Base-by-base conservation (phyloP, 2,888 invertebrate genomes). In the Hermodice carunculata region DNA sequence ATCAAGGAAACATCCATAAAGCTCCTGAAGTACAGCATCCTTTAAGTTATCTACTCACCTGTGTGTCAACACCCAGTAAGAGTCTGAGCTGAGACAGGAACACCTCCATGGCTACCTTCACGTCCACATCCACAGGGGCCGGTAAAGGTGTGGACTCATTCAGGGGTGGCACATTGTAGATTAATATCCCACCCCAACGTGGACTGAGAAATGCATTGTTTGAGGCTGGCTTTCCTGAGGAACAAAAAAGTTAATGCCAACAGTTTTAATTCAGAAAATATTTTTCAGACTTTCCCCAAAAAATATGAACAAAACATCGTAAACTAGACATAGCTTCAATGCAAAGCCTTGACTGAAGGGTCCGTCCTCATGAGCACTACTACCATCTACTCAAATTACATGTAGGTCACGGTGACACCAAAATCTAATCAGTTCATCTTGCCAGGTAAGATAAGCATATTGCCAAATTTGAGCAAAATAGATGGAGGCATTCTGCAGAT, bases 181-280 rank as follows among this genome's bases (percentile, higher is more conserved):
- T 89, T 54, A 92, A 89, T 65, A 97, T 91, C 0, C 94, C 95
- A 44, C 97, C 97, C 97, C 97, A 97, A 65, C 93, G 84, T 24
- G 88, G 87, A 61, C 87, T 86, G 34, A 88, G 75, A 69, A 88
- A 87, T 2, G 85, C 81, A 79, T 84, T 87, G 59, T 75, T 83
- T 1, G 80, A 70, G 64, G 86, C 71, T 5, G 70, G 70, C 4
- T 71, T 58, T 22, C 78, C 84, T 83, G 71, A n/a, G n/a, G n/a
- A n/a, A n/a, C n/a, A n/a, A n/a, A n/a, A n/a, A n/a, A n/a, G n/a
- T n/a, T n/a, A n/a, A n/a, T n/a, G n/a, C n/a, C n/a, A 1, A 11
- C 19, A 46, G 3, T 11, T 19, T 46, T 3, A 46, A 3, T 3
- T 19, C 11, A 51, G 26, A 31, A 5, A 17, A 29, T 28, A 51